Evolutionary conservation across 1,140 invertebrate species (phyloP).

Genomic region (Laupala kohalensis): DNA sequence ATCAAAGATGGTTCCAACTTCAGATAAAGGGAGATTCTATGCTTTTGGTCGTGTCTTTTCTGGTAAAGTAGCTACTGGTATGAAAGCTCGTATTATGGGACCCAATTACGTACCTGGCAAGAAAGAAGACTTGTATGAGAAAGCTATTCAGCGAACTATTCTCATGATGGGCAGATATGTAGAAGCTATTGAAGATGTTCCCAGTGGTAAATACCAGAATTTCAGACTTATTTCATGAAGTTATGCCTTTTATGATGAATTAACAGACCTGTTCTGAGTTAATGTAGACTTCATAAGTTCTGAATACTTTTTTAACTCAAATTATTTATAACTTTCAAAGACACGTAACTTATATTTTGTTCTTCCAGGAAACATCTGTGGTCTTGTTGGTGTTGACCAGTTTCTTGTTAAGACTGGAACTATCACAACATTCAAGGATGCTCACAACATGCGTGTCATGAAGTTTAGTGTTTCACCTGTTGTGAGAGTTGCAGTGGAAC

Average conservation of each 20-base stretch:
- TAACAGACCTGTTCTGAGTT: no score
- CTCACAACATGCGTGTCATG: slow-evolving; percentile 98
- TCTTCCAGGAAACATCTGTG: slow-evolving; percentile 80
- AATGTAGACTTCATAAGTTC: no score
- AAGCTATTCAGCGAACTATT: slow-evolving; percentile 98
- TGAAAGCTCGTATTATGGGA: slow-evolving; percentile 93
- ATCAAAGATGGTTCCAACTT: slow-evolving; percentile 99
- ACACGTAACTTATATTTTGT: background rate
- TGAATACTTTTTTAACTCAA: no score
- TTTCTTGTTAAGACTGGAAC: slow-evolving; percentile 99
- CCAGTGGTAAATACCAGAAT: slow-evolving; percentile 53
- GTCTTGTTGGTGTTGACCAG: slow-evolving; percentile 98
- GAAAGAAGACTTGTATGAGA: slow-evolving; percentile 98
- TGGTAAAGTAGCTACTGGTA: slow-evolving; percentile 46
- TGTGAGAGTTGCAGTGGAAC: slow-evolving; percentile 97
- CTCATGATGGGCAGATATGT: slow-evolving; percentile 99
- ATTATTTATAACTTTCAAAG: background rate
- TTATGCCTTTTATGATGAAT: no score
- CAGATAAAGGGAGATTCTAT: slow-evolving; percentile 99
- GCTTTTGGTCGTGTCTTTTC: slow-evolving; percentile 99
- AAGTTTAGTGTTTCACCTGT: slow-evolving; percentile 99
- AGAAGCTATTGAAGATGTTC: slow-evolving; percentile 98
- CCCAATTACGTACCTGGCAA: slow-evolving; percentile 96
- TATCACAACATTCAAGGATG: slow-evolving; percentile 96
- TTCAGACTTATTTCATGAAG: background rate